phyloP scores from a whole-genome alignment of 2,113 vertebrate species.

The Proterorhinus semilunaris region DNA sequence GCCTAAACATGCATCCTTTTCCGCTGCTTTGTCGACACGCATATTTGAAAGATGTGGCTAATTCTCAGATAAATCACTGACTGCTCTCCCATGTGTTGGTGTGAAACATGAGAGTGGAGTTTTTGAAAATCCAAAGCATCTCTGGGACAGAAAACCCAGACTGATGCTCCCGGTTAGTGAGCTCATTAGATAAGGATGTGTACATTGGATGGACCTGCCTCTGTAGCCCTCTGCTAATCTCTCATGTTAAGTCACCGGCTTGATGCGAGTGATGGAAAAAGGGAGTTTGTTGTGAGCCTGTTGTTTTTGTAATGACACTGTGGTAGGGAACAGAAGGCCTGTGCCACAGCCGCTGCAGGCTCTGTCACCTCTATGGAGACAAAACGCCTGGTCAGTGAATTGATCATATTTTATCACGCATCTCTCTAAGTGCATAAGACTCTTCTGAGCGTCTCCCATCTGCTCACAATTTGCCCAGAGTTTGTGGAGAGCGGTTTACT shows the following conservation, averaged over 20 bases:
- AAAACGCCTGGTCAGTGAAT: background rate
- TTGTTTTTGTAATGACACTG: constrained; percentile 4
- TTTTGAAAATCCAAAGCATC: constrained; percentile 24
- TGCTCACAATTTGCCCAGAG: constrained; percentile 37
- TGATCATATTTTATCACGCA: background rate
- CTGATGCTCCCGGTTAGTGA: constrained; percentile 37
- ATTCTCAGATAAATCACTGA: constrained; percentile 10
- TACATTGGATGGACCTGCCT: constrained; percentile 23
- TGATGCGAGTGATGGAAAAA: constrained; percentile 16
- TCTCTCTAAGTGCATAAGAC: background rate
- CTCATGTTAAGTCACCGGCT: constrained; percentile 16
- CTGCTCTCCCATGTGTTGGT: background rate
- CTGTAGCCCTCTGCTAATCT: constrained; percentile 19
- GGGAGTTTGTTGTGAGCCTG: background rate
- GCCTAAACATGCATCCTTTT: background rate
- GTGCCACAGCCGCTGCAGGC: background rate
- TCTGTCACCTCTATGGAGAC: constrained; percentile 11
- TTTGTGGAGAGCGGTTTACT: constrained; percentile 32
- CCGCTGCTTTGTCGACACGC: background rate
- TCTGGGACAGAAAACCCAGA: constrained; percentile 27
- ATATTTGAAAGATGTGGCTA: background rate
- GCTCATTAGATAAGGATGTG: constrained; percentile 40
- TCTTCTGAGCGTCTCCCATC: constrained; percentile 15
- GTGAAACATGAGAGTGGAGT: constrained; percentile 18
- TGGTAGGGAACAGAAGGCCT: background rate